phyloP scores from a whole-genome alignment of 2,797 vertebrate genomes.

The Lepus townsendii region DNA sequence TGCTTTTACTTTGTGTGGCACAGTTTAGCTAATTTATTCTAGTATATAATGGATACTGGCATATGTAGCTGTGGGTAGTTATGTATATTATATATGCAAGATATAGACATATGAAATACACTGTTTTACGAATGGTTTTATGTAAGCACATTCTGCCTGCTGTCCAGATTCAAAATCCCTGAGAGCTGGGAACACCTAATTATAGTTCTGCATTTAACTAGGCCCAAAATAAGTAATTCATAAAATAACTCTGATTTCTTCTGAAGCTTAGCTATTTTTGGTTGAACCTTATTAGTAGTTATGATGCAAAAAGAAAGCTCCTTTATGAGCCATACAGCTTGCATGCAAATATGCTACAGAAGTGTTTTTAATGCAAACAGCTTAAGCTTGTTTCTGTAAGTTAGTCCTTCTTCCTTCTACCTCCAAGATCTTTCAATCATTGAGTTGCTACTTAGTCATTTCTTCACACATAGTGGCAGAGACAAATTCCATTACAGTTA shows the following conservation, averaged over 20 bases:
- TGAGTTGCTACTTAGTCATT: not conserved
- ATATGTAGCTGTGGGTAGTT: not conserved
- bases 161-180: not conserved
- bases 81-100: not conserved
- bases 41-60: not conserved
- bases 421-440: not conserved
- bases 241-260: constrained; percentile 50
- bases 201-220: constrained; percentile 3
- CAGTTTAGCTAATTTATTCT: not conserved
- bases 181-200: not conserved
- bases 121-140: not conserved
- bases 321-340: constrained; percentile 3
- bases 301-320: not conserved
- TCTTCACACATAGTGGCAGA: not conserved
- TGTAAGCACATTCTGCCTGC: not conserved
- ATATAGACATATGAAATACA: not conserved
- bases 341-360: not conserved
- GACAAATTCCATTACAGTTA: not conserved
- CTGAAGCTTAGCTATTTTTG: not conserved
- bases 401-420: not conserved
- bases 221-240: constrained; percentile 43
- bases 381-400: not conserved
- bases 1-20: not conserved
- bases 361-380: constrained; percentile 37
- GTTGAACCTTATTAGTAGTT: constrained; percentile 11